A percentile compares a stretch with the other conserved stretches of the same genome.
Conservation (phyloP, 1,140 invertebrate genomes). For the Drosophila bipectinata region DNA sequence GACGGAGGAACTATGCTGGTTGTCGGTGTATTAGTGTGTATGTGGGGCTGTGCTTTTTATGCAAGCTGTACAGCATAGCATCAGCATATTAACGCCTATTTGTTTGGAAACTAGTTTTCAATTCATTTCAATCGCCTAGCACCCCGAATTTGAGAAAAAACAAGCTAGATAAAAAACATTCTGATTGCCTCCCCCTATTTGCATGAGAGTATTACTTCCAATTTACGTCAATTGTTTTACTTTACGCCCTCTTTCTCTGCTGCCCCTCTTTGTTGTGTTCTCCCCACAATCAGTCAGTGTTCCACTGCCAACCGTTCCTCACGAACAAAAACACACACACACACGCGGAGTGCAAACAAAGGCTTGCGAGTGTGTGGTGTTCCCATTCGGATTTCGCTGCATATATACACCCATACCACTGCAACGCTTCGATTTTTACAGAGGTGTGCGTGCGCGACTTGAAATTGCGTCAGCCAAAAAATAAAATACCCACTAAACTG, state of each 20-base stretch:
- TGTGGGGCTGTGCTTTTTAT: conserved; percentile 57
- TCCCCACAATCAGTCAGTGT: conserved; percentile 42
- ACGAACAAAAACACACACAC: neutral
- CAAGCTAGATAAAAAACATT: conserved; percentile 4
- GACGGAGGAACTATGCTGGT: conserved; percentile 53
- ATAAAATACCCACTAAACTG: conserved; percentile 17
- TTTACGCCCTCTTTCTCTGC: neutral
- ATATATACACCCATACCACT: conserved; percentile 46
- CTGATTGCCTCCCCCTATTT: conserved; percentile 15
- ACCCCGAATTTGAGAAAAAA: neutral
- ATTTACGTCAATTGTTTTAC: conserved; percentile 57
- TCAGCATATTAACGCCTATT: conserved; percentile 14
- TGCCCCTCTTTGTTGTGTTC: conserved; percentile 23
- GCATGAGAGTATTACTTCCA: conserved; percentile 18
- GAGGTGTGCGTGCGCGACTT: conserved; percentile 47
- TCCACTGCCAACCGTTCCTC: conserved; percentile 50
- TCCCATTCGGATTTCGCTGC: conserved; percentile 72
- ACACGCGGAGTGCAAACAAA: conserved; percentile 61
- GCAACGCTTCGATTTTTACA: conserved; percentile 6
- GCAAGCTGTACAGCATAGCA: conserved; percentile 49
- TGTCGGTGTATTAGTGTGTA: conserved; percentile 9
- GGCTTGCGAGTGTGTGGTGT: conserved; percentile 62
- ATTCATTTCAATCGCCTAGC: neutral
- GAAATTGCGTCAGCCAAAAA: conserved; percentile 76
- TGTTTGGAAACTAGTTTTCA: conserved; percentile 26